phyloP scores from a whole-genome alignment of 2,113 vertebrate species.

The Anarrhichthys ocellatus region DNA sequence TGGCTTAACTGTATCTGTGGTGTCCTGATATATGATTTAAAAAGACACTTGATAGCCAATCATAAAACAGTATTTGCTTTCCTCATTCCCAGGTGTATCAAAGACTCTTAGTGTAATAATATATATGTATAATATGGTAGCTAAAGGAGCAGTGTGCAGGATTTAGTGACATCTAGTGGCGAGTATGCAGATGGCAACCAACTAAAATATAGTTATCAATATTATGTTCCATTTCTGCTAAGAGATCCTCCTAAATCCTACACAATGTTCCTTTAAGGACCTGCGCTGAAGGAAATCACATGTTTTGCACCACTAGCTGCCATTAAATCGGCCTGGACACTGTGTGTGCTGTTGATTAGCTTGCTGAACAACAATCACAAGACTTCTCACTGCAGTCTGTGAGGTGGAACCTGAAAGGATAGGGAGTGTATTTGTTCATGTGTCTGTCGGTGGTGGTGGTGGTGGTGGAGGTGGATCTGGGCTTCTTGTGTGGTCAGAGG shows the following conservation, averaged over 20 bases:
- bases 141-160: neutral
- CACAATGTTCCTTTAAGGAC: neutral
- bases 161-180: too few relatives aligned
- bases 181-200: too few relatives aligned
- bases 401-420: constrained; percentile 5
- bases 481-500: neutral
- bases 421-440: neutral
- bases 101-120: neutral
- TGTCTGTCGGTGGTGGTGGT: neutral
- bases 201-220: neutral
- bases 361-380: neutral
- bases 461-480: neutral
- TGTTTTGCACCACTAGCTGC: neutral
- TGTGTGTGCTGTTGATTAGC: neutral
- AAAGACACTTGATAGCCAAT: neutral
- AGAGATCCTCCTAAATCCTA: too few relatives aligned
- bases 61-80: neutral
- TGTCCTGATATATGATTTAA: neutral
- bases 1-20: neutral
- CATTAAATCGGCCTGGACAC: neutral
- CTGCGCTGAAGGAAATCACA: neutral
- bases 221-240: neutral
- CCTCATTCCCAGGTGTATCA: neutral
- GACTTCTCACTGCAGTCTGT: neutral
- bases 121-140: neutral